Evolutionary conservation across 2,888 invertebrate species (phyloP), one percentile per base, ranked within the genome.

Genomic region (Andrena dorsata): DNA sequence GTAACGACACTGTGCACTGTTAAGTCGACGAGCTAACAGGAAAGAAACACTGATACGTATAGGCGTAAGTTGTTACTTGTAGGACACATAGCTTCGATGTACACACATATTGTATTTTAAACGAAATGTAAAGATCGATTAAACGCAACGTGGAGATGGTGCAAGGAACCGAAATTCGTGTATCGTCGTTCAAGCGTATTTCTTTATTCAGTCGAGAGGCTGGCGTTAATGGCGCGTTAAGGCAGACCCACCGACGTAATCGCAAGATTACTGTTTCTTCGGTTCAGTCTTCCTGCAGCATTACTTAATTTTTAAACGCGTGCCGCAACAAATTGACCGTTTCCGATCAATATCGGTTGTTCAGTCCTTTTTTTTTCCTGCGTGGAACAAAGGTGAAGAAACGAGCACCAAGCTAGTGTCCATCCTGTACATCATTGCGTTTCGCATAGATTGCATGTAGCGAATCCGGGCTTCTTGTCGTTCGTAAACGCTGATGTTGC

Each of bases 81-180:
- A 80, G 66, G 41, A 35, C 58, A 71, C 56, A 65, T 70, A 32
- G 51, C 65, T 74, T 83, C 51, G 20, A 60, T 80, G 68, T 85
- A 75, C 63, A 51, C 71, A 84, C 74, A 82, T 76, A 58, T 13
- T 71, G 76, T 84, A 82, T 79, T 79, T 71, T 82, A 76, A 82
- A 60, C 30, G 64, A 68, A 68, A 56, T 72, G 76, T 79, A 82
- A 77, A 71, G 32, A 66, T 68, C 32, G 30, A 51, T 30, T 66
- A 51, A 32, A 49, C 53, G 28, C 30, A 23, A 68, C 41, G 41
- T 60, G 71, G 71, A 23, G 30, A 16, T 23, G 28, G 23, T 32
- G 41, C 20, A 77, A 28, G 58, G 23, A 8, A 20, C 3, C 32
- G 65, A 41, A 71, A 73, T 76, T 51, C 53, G 28, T 66, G 56